Evolutionary conservation across 2,888 invertebrate species (phyloP).

Genomic region (Eugnorisma glareosa): DNA sequence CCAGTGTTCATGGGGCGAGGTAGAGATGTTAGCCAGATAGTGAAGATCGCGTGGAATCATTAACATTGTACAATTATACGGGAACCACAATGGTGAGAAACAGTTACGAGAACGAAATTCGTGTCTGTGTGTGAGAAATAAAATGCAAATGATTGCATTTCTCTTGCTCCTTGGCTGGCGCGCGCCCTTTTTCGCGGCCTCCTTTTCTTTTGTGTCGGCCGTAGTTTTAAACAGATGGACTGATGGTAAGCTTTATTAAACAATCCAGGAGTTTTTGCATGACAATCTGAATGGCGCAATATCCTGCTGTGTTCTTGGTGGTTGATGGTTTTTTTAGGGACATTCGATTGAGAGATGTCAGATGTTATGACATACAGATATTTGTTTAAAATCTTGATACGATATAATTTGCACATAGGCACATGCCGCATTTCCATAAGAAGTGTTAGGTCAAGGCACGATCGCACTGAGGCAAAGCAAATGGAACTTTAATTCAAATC

Average conservation of each 20-base stretch:
- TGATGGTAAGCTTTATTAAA: slow-evolving; percentile 56
- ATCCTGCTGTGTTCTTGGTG: not conserved
- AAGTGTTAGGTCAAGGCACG: slow-evolving; percentile 20
- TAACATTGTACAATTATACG: slow-evolving; percentile 81
- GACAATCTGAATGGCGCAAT: slow-evolving; percentile 22
- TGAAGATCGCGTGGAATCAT: slow-evolving; percentile 78
- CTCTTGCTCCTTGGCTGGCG: slow-evolving; percentile 66
- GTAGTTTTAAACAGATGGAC: slow-evolving; percentile 55
- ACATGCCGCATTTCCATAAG: not conserved
- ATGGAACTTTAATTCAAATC: slow-evolving; percentile 26
- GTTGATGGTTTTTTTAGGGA: not conserved
- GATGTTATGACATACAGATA: not conserved
- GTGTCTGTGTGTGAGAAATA: slow-evolving; percentile 80
- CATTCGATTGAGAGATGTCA: not conserved
- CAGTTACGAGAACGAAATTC: slow-evolving; percentile 80
- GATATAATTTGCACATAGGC: slow-evolving; percentile 27
- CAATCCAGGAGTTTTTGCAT: slow-evolving; percentile 45
- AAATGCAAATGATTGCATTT: slow-evolving; percentile 83
- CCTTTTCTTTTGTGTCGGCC: slow-evolving; percentile 51
- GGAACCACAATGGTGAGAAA: slow-evolving; percentile 85
- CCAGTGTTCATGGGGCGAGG: slow-evolving; percentile 58
- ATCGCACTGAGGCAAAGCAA: not conserved
- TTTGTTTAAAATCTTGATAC: slow-evolving; percentile 14
- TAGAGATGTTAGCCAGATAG: slow-evolving; percentile 74
- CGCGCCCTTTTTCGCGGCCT: slow-evolving; percentile 52